A percentile compares a stretch with the other conserved stretches of the same genome.
Evolutionary conservation across 1,140 invertebrate genomes (phyloP).

Genomic region (Arion vulgaris): DNA sequence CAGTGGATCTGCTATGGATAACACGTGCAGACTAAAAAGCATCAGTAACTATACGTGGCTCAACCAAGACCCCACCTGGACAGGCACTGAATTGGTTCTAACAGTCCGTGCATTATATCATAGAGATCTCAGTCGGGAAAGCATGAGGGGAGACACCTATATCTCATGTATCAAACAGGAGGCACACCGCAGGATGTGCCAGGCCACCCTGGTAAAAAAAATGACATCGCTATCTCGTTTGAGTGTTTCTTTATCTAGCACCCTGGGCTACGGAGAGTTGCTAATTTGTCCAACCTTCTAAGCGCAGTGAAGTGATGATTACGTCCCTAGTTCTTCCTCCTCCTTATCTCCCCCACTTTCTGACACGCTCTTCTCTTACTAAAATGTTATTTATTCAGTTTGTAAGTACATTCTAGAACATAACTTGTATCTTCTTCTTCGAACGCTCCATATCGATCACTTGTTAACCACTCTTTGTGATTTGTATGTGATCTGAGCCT

Average conservation of each 20-base stretch:
- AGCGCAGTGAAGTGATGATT: neutral
- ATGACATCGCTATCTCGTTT: conserved; percentile 5
- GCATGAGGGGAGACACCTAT: no score
- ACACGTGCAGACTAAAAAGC: no score
- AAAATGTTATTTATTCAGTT: no score
- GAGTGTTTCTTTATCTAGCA: neutral
- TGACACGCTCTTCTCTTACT: neutral
- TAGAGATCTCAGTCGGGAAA: neutral
- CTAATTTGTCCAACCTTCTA: conserved; percentile 12
- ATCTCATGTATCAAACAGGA: neutral
- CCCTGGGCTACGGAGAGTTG: neutral
- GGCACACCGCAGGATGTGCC: neutral
- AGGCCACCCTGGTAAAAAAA: neutral
- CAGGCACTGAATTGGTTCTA: neutral
- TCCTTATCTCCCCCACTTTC: neutral
- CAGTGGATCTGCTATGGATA: no score
- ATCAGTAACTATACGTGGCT: no score
- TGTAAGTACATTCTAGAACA: no score
- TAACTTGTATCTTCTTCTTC: no score
- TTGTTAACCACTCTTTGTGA: no score
- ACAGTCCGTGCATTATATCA: neutral
- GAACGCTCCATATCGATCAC: no score
- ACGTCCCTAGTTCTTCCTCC: neutral
- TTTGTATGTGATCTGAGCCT: no score
- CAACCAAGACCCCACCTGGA: no score